Evolutionary conservation across 2,888 invertebrate species (phyloP).

Genomic region (Trichopoda pennipes): DNA sequence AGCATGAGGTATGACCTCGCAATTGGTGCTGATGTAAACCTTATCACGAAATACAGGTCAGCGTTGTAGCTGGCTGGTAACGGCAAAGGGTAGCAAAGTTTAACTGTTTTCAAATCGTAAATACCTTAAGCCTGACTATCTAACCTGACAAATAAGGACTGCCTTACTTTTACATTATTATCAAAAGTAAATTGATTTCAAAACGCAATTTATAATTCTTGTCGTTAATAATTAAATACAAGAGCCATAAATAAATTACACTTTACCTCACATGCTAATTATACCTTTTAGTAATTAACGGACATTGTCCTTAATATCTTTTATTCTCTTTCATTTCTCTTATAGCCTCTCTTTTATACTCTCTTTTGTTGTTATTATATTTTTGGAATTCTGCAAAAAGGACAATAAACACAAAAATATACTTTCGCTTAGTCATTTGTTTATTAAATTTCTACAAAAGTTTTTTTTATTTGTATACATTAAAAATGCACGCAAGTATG

Average conservation of each 20-base stretch:
- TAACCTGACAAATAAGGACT: too few relatives aligned
- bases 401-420: conserved; percentile 39
- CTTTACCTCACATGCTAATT: not conserved
- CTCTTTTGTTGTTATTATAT: conserved; percentile 7
- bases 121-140: too few relatives aligned
- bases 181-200: not conserved
- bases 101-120: too few relatives aligned
- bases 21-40: too few relatives aligned
- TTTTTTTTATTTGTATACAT: conserved; percentile 10
- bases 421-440: conserved; percentile 67
- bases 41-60: too few relatives aligned
- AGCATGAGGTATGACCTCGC: too few relatives aligned
- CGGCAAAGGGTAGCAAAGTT: too few relatives aligned
- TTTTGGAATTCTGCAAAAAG: conserved; percentile 41
- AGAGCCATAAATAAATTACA: not conserved
- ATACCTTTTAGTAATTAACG: conserved; percentile 17
- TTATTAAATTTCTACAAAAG: conserved; percentile 35
- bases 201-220: not conserved
- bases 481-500: conserved; percentile 5
- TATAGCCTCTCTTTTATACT: not conserved
- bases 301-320: conserved; percentile 20
- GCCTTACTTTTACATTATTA: not conserved
- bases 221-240: not conserved
- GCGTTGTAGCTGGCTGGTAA: too few relatives aligned
- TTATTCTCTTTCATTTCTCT: not conserved